phyloP scores from a whole-genome alignment of 1,140 invertebrate genomes.

The Lepidurus apus region DNA sequence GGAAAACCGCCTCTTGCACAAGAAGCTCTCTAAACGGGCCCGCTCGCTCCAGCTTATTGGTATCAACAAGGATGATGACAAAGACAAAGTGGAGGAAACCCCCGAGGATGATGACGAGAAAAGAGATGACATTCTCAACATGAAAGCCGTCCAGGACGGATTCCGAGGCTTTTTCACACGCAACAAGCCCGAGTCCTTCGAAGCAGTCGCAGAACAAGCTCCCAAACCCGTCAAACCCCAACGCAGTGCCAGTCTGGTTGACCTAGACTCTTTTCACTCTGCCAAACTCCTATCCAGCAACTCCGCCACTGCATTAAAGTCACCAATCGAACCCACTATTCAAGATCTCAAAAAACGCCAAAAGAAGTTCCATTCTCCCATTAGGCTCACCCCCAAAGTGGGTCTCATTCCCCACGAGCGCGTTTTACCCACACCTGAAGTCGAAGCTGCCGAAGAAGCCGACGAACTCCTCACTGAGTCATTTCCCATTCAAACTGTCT shows the following conservation, averaged over 20 bases:
- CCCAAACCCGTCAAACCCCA: neutral
- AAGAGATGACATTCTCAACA: neutral
- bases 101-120: neutral
- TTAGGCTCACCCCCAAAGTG: neutral
- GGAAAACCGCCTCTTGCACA: slow-evolving; percentile 19
- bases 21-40: neutral
- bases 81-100: neutral
- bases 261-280: neutral
- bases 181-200: neutral
- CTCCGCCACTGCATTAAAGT: neutral
- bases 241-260: slow-evolving; percentile 14
- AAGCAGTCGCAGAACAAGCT: neutral
- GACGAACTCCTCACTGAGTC: neutral
- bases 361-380: neutral
- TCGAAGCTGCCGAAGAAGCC: neutral
- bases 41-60: neutral
- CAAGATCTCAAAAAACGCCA: slow-evolving; percentile 9
- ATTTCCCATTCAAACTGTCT: neutral
- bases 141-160: slow-evolving; percentile 9
- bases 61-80: neutral
- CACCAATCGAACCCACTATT: neutral
- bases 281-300: neutral
- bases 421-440: neutral
- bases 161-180: slow-evolving; percentile 2
- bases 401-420: neutral